Evolutionary conservation across 2,888 invertebrate species (phyloP).

Genomic region (Perizoma affinitatum): DNA sequence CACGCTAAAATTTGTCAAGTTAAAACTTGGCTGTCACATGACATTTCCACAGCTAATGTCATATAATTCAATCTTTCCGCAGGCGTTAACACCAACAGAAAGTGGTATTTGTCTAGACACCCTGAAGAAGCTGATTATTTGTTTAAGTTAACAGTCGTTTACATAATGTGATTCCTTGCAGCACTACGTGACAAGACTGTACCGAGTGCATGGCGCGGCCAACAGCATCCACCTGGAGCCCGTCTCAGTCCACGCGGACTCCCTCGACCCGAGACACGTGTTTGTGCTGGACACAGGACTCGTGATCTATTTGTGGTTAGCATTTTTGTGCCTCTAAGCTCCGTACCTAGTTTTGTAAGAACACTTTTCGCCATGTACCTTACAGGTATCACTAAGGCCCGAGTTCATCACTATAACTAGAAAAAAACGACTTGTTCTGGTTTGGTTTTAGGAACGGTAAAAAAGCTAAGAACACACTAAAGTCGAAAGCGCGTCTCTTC

Average conservation of each 20-base stretch:
- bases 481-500: slow-evolving; percentile 94
- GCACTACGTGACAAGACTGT: slow-evolving; percentile 93
- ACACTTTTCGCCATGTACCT: too few relatives aligned
- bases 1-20: too few relatives aligned
- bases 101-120: too few relatives aligned
- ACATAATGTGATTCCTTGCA: slow-evolving; percentile 53
- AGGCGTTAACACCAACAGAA: too few relatives aligned
- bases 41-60: too few relatives aligned
- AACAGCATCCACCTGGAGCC: slow-evolving; percentile 95
- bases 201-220: slow-evolving; percentile 95
- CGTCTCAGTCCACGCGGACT: slow-evolving; percentile 87
- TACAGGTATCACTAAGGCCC: too few relatives aligned
- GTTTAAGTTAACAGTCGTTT: too few relatives aligned
- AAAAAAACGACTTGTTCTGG: neutral
- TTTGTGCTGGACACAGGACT: slow-evolving; percentile 95
- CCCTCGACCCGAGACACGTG: slow-evolving; percentile 95
- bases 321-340: neutral
- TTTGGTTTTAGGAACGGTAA: slow-evolving; percentile 85
- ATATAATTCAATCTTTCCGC: too few relatives aligned
- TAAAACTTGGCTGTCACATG: too few relatives aligned
- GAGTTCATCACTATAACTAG: too few relatives aligned
- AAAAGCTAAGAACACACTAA: slow-evolving; percentile 93
- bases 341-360: too few relatives aligned
- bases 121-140: too few relatives aligned
- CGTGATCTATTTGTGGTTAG: slow-evolving; percentile 93